Evolutionary conservation across 2,888 invertebrate species (phyloP), one percentile per base, ranked within the genome.

Genomic region (Dynastes maya): DNA sequence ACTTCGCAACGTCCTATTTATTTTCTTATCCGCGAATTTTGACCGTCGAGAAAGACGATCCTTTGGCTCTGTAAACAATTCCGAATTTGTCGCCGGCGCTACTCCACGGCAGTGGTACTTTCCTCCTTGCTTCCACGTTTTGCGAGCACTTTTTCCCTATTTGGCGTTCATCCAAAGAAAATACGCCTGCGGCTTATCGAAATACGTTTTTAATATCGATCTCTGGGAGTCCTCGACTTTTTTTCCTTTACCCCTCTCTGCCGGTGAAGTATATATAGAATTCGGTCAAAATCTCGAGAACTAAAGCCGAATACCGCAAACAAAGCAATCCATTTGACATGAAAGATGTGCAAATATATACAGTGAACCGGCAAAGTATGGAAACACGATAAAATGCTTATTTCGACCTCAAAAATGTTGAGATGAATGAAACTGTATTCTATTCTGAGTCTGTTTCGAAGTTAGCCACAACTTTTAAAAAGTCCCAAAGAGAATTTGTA

Each of bases 121-220:
- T 63, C 72, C 61, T 37, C 32, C 22, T 5, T 40, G 61, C 61
- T 40, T 16, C 40, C 72, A 22, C 16, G 16, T 16, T 16, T 9
- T 22, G 16, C 22, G 72, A 61, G 9, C 72, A 61, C 40, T 74
- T 74, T 74, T 74, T 61, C 49, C 72, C 61, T 74, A 45, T 74
- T 74, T 74, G 72, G 72, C 72, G 72, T 40, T 37, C 72, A n/a
- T 55, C 72, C 72, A 74, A 74, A 61, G 72, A 74, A 74, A 74
- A 74, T 61, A 74, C 72, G 72, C 72, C 72, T 74, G 45, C 61
- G 72, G 72, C 61, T 61, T 49, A 45, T 74, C 61, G 61, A 45
- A 74, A 61, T 74, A 61, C 72, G 72, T 74, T 74, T 74, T 74
- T 74, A 61, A 74, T 74, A 74, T 74, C 72, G 72, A 74, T 74